Conservation (phyloP, 1,140 invertebrate genomes). For the Centruroides vittatus region DNA sequence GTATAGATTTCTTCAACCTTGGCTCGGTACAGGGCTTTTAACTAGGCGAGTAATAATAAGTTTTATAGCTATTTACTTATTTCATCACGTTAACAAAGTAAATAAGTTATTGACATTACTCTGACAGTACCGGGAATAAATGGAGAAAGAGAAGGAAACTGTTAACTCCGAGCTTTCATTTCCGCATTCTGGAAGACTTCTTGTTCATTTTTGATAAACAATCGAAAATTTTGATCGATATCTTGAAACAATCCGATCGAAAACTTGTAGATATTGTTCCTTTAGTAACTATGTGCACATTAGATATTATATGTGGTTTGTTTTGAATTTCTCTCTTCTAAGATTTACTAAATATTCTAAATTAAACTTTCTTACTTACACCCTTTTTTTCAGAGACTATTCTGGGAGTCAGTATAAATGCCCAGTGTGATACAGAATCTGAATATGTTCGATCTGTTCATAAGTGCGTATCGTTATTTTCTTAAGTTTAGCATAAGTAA, state of each 20-base stretch:
- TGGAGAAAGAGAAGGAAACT: conserved; percentile 34
- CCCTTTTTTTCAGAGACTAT: conserved; percentile 47
- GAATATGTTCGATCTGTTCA: conserved; percentile 52
- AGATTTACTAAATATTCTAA: neutral
- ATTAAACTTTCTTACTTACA: neutral
- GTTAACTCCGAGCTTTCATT: conserved; percentile 40
- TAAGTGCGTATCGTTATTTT: conserved; percentile 42
- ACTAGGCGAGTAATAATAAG: neutral
- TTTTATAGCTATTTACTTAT: neutral
- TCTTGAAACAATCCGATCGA: conserved; percentile 20
- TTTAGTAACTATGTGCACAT: conserved; percentile 63
- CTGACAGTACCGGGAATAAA: conserved; percentile 26
- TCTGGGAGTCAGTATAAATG: conserved; percentile 58
- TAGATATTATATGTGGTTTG: conserved; percentile 76
- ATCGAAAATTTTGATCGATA: conserved; percentile 25
- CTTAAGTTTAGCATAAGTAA: conserved; percentile 2
- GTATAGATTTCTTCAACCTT: neutral
- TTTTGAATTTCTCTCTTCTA: neutral
- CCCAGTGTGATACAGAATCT: conserved; percentile 47
- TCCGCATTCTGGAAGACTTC: conserved; percentile 38
- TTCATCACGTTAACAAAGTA: too few species aligned
- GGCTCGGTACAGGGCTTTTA: neutral
- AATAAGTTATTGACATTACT: neutral
- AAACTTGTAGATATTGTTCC: conserved; percentile 41
- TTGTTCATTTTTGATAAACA: conserved; percentile 37